Conservation (phyloP, 1,140 invertebrate species). For the Arctopsyche grandis region DNA sequence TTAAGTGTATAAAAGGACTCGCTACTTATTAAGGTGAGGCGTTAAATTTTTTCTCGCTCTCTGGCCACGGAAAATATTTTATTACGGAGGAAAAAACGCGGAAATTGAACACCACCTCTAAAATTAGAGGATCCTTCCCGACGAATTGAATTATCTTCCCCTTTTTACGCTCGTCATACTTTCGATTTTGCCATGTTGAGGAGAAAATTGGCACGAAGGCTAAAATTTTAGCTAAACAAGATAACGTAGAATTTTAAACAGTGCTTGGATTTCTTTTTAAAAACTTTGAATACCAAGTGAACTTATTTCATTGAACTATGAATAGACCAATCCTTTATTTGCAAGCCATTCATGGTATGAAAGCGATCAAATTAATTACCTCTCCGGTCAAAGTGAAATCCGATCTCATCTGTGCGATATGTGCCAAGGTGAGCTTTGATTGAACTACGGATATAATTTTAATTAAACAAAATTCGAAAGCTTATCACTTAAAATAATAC, state of each 20-base stretch:
- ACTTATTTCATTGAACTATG: too few species aligned
- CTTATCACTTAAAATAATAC: too few species aligned
- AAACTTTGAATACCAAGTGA: too few species aligned
- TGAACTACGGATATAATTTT: too few species aligned
- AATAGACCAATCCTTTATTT: too few species aligned
- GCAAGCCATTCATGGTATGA: too few species aligned
- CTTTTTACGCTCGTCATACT: background rate
- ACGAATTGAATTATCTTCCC: background rate
- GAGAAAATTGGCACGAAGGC: background rate
- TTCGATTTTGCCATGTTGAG: background rate
- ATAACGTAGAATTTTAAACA: background rate
- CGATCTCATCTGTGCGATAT: too few species aligned
- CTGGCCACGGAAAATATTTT: background rate
- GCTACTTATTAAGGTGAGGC: background rate
- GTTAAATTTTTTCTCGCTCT: background rate
- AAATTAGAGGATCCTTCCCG: background rate
- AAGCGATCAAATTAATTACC: too few species aligned
- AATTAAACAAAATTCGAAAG: too few species aligned
- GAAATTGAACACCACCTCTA: conserved; percentile 19
- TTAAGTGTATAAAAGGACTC: background rate
- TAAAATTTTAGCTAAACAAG: conserved; percentile 7
- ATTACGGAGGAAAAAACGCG: background rate
- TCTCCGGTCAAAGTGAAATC: too few species aligned
- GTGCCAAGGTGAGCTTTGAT: too few species aligned
- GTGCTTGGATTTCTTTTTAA: too few species aligned